These are phyloP conservation scores for Phengaris arion DNA, from an alignment of 2,888 invertebrate species.

Conservation along the genomic window DNA sequence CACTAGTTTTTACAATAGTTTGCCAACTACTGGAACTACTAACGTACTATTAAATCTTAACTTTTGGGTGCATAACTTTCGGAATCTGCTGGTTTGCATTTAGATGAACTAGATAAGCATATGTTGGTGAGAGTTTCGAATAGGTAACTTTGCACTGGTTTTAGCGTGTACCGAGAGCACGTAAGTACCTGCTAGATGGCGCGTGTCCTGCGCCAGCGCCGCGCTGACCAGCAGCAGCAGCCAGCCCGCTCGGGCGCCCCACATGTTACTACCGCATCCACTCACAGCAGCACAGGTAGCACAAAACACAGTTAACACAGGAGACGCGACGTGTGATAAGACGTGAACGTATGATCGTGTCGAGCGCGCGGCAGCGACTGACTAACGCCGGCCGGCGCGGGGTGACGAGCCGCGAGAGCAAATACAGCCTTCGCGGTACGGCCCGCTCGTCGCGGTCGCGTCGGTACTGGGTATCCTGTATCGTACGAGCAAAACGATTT, in stretches of 20 bases:
- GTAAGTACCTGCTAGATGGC: constrained; percentile 66
- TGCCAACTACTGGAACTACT: too few relatives aligned
- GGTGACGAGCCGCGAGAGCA: constrained; percentile 43
- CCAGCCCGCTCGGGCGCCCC: constrained; percentile 73
- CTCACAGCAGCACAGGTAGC: constrained; percentile 62
- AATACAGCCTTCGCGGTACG: background rate
- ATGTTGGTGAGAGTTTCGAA: background rate
- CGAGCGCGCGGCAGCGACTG: constrained; percentile 62
- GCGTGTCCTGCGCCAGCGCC: constrained; percentile 65
- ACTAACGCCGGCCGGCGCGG: constrained; percentile 54
- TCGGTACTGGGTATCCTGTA: too few relatives aligned
- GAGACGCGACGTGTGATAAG: constrained; percentile 30
- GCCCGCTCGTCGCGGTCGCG: too few relatives aligned
- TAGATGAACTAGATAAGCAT: background rate
- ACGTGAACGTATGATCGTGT: constrained; percentile 38
- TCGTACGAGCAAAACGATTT: too few relatives aligned
- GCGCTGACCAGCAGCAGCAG: constrained; percentile 58
- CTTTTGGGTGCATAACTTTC: too few relatives aligned
- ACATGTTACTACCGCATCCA: constrained; percentile 66
- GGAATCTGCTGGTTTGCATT: too few relatives aligned
- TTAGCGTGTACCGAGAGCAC: too few relatives aligned
- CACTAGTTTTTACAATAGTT: too few relatives aligned
- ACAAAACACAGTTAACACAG: constrained; percentile 32
- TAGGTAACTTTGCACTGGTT: too few relatives aligned
- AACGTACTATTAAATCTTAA: too few relatives aligned